A percentile compares a stretch with the other conserved stretches of the same genome.
Evolutionary conservation across 2,113 vertebrate genomes (phyloP).

Genomic region (Nymphicus hollandicus): DNA sequence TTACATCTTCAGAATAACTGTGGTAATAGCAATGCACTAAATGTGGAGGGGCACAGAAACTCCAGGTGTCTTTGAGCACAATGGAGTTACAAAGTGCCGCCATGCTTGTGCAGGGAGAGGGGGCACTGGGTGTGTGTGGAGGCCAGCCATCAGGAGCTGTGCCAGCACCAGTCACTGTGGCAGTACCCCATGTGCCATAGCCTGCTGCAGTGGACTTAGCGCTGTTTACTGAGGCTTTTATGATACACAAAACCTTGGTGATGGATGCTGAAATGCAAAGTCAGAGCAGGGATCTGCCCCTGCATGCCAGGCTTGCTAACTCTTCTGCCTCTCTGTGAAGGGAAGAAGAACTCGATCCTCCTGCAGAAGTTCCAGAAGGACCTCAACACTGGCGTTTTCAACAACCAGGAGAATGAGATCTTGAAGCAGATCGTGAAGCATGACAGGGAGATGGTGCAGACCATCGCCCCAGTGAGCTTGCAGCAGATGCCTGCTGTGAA

Average conservation of each 20-base stretch:
- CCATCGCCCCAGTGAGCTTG: slow-evolving; percentile 80
- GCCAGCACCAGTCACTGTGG: background rate
- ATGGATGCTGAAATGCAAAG: background rate
- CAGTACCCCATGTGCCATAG: background rate
- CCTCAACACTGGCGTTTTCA: slow-evolving; percentile 97
- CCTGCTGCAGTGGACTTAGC: accelerated
- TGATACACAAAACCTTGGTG: accelerated
- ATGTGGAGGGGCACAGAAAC: background rate
- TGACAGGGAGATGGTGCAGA: slow-evolving; percentile 97
- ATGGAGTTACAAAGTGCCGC: accelerated
- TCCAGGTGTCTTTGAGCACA: background rate
- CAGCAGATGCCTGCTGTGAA: slow-evolving; percentile 82
- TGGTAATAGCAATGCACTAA: too few relatives aligned
- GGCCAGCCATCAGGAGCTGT: accelerated
- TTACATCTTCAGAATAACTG: background rate
- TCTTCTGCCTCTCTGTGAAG: slow-evolving; percentile 70
- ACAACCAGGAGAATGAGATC: slow-evolving; percentile 98
- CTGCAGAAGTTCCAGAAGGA: slow-evolving; percentile 99
- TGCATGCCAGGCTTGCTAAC: background rate
- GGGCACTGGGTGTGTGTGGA: accelerated
- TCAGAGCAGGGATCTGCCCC: background rate
- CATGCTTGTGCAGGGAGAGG: accelerated
- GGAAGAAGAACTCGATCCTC: slow-evolving; percentile 97
- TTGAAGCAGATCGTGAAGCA: slow-evolving; percentile 98
- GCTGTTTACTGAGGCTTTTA: background rate